A percentile compares a stretch with the other conserved stretches of the same genome.
These are phyloP conservation scores for Triplophysa yarkandensis DNA, from an alignment of 2,797 vertebrate species.

Conservation along the genomic window DNA sequence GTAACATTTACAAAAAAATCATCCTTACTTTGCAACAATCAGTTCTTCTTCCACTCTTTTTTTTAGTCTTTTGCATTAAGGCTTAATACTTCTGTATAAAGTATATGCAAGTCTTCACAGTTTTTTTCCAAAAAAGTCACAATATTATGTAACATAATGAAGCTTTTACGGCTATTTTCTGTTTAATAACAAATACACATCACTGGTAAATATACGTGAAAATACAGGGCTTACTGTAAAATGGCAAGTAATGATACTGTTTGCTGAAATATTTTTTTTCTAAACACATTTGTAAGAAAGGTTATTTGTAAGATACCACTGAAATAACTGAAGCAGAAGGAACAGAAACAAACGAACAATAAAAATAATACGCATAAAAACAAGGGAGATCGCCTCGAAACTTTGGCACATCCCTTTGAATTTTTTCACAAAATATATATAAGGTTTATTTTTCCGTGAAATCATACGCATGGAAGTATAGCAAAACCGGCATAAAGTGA, in stretches of 20 bases:
- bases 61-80: constrained; percentile 99
- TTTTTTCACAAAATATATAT: constrained; percentile 74
- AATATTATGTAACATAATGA: constrained; percentile 99
- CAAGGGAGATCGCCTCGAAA: constrained; percentile 84
- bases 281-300: constrained; percentile 99
- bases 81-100: constrained; percentile 99
- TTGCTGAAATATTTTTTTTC: constrained; percentile 92
- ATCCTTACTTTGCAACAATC: constrained; percentile 99
- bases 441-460: constrained; percentile 69
- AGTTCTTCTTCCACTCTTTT: constrained; percentile 99
- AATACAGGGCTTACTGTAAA: constrained; percentile 99
- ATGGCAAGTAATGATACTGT: constrained; percentile 99
- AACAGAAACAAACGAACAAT: constrained; percentile 72
- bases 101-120: constrained; percentile 99
- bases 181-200: constrained; percentile 99
- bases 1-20: constrained; percentile 99
- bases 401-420: constrained; percentile 85
- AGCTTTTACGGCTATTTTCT: constrained; percentile 99
- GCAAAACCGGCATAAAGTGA: constrained; percentile 81
- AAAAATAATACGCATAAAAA: constrained; percentile 72
- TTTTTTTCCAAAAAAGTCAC: constrained; percentile 99
- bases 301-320: constrained; percentile 78
- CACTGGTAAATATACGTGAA: constrained; percentile 99
- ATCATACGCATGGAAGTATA: constrained; percentile 79
- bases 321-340: constrained; percentile 79